Percentiles rank a stretch among this genome's conserved stretches.
Evolutionary conservation across 35 echinoderm and acorn worm species (phyloP).

Genomic region (Ophioderma brevispina): DNA sequence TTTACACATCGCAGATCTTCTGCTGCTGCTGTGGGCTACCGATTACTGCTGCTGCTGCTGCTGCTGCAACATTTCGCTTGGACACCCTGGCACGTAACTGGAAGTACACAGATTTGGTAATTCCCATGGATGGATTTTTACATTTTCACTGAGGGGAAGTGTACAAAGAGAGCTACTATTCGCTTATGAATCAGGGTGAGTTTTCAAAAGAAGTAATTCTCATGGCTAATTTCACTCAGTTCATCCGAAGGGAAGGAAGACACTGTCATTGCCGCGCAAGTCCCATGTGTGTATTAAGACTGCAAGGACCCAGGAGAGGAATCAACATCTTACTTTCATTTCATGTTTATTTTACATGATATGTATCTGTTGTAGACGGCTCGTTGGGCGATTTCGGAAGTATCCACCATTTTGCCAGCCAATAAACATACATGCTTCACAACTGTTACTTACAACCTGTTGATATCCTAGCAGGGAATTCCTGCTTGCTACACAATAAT

Average conservation of each 20-base stretch:
- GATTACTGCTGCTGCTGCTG: too few species aligned
- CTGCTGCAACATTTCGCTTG: too few species aligned
- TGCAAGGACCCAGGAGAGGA: too few species aligned
- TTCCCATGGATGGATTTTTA: too few species aligned
- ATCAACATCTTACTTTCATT: not conserved
- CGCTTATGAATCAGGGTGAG: slow-evolving; percentile 3
- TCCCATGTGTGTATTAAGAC: not conserved
- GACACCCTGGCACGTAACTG: too few species aligned
- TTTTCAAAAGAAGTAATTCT: not conserved
- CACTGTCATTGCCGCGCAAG: not conserved
- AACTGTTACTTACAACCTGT: not conserved
- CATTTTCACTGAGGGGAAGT: too few species aligned
- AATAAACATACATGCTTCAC: too few species aligned
- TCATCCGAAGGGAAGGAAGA: not conserved
- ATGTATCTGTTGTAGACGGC: too few species aligned
- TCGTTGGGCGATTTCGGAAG: too few species aligned
- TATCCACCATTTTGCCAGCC: too few species aligned
- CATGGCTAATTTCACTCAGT: not conserved
- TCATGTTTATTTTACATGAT: not conserved
- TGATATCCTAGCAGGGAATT: not conserved
- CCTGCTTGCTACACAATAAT: not conserved
- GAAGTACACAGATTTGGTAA: too few species aligned
- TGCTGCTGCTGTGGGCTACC: too few species aligned
- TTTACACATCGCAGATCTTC: not conserved
- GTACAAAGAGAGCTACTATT: not conserved